Percentiles rank a stretch among this genome's conserved stretches.
Conservation (phyloP, 2,888 invertebrate genomes). For the Clistopyga incitator region DNA sequence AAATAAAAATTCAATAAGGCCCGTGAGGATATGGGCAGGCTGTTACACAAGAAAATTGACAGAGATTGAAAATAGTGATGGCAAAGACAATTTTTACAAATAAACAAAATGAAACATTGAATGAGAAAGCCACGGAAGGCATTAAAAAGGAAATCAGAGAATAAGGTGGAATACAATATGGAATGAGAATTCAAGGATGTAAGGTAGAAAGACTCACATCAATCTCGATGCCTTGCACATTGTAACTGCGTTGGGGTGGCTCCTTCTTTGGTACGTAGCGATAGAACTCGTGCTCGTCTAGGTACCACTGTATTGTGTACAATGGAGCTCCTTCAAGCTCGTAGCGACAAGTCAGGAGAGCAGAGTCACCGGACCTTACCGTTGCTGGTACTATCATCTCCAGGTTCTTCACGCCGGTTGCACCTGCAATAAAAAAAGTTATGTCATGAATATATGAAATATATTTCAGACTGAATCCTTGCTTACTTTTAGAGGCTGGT, state of each 20-base stretch:
- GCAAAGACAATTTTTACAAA: background rate
- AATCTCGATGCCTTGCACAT: conserved; percentile 88
- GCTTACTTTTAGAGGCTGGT: too few relatives aligned
- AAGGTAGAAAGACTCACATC: conserved; percentile 87
- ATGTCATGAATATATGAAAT: background rate
- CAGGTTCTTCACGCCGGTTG: conserved; percentile 79
- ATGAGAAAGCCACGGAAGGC: background rate
- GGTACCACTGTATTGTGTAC: conserved; percentile 92
- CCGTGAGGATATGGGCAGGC: background rate
- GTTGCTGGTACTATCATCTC: conserved; percentile 80
- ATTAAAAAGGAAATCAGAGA: background rate
- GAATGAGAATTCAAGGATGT: conserved; percentile 9
- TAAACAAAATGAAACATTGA: background rate
- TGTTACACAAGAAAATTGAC: background rate
- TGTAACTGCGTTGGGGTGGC: conserved; percentile 89
- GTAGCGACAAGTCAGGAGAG: conserved; percentile 80
- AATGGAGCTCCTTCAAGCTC: conserved; percentile 83
- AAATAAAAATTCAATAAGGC: too few relatives aligned
- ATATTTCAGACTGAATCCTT: background rate
- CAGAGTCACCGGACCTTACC: conserved; percentile 81
- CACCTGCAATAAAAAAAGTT: conserved; percentile 75
- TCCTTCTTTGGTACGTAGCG: conserved; percentile 90
- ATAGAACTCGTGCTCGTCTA: conserved; percentile 91
- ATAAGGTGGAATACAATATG: background rate
- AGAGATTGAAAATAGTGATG: background rate